Evolutionary conservation across 2,113 vertebrate species (phyloP), one percentile per base, ranked within the genome.

Genomic region (Lampris incognitus): DNA sequence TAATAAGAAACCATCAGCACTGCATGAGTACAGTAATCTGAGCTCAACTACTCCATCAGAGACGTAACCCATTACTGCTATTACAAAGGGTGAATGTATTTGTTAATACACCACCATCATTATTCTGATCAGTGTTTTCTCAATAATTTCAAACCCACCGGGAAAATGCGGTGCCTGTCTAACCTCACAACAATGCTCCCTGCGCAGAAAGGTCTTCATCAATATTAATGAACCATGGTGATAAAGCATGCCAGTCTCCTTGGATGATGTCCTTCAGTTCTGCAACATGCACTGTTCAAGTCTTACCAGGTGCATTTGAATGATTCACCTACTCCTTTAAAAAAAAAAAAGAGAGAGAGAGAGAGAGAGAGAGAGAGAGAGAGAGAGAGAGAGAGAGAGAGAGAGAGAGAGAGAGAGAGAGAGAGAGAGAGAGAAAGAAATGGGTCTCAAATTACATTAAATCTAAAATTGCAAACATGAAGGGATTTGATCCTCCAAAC

Each of bases 181-280:
- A 36, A 59, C 54, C 41, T 50, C 59, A 10, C 42, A 75, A 83
- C 70, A 85, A 75, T 65, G 60, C 81, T 63, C 63, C 50, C 55
- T 50, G 66, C 49, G 73, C 50, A 66, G 39, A 69, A 74, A 61
- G n/a, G 46, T 63, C 59, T 44, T 73, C 58, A 84, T 84, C 50
- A 57, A 66, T 57, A 46, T 62, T 63, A 78, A 85, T 79, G 66
- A 85, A 75, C 55, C 51, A 54, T 68, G n/a, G 7, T 1, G 6
- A 66, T 79, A 41, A 72, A 82, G 64, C 40, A n/a, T 52, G 44
- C 37, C 37, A 61, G 24, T 44, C 1, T 62, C 57, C 39, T 48
- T 66, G 70, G 57, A 55, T 51, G 72, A 59, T 55, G 65, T 69
- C 73, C 65, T 85, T 79, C 70, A 85, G 77, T 66, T 59, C 39